Percentiles rank a stretch among this genome's conserved stretches.
phyloP scores from a whole-genome alignment of 2,113 vertebrate species.

The Circaetus gallicus region DNA sequence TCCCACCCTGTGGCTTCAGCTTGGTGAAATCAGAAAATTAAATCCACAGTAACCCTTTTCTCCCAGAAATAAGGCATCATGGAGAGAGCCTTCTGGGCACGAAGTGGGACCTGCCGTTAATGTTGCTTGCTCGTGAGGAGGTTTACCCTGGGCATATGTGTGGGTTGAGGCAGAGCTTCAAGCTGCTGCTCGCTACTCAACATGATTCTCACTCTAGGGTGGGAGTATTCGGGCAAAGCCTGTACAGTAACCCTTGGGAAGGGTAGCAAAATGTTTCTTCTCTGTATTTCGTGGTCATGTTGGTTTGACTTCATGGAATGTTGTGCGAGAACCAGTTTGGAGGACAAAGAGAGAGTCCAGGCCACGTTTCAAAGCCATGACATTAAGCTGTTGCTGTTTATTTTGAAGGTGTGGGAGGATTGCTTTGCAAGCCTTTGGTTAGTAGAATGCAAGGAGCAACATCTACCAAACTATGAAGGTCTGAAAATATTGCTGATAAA shows the following conservation, averaged over 20 bases:
- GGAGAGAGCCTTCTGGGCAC: not conserved
- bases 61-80: not conserved
- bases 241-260: not conserved
- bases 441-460: not conserved
- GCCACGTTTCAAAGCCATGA: not conserved
- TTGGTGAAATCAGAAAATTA: not conserved
- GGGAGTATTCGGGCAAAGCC: not conserved
- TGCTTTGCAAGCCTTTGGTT: constrained; percentile 2
- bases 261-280: not conserved
- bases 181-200: rapidly evolving
- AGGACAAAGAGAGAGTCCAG: not conserved
- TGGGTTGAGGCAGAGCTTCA: not conserved
- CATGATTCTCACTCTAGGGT: not conserved
- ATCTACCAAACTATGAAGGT: not conserved
- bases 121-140: not conserved
- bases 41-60: not conserved
- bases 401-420: not conserved
- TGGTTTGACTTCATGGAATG: not conserved
- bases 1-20: not conserved
- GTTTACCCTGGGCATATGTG: rapidly evolving
- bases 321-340: not conserved
- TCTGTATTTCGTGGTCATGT: not conserved
- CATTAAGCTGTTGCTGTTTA: not conserved
- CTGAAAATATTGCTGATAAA: not conserved
- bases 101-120: not conserved